Percentiles rank a stretch among this genome's conserved stretches.
These are phyloP conservation scores for Montipora cactus DNA, from an alignment of 64 coral and sea anemone genomes.

Conservation along the genomic window DNA sequence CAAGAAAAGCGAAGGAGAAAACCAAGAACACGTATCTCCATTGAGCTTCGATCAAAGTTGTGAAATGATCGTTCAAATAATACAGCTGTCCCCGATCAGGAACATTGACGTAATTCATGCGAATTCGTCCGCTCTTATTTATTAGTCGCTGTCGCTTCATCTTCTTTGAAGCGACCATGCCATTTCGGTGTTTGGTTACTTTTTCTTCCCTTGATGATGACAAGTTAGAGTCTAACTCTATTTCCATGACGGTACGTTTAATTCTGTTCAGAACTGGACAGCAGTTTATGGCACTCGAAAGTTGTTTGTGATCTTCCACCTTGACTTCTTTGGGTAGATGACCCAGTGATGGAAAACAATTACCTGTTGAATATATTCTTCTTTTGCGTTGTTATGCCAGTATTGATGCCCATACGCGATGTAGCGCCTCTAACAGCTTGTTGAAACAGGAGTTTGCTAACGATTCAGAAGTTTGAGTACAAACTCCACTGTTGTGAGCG, in stretches of 20 bases:
- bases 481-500: not conserved
- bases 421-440: too few species aligned
- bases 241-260: conserved; percentile 65
- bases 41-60: conserved; percentile 81
- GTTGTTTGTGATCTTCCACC: conserved; percentile 31
- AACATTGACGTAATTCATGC: conserved; percentile 59
- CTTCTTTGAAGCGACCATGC: conserved; percentile 64
- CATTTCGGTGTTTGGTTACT: conserved; percentile 47
- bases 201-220: conserved; percentile 53
- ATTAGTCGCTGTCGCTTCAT: conserved; percentile 73
- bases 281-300: conserved; percentile 39
- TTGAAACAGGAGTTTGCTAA: not conserved
- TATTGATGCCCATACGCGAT: not conserved
- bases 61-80: conserved; percentile 85
- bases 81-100: conserved; percentile 67
- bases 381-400: not conserved
- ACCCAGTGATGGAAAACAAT: not conserved
- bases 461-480: not conserved
- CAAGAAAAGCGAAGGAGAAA: conserved; percentile 71
- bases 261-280: conserved; percentile 28
- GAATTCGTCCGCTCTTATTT: conserved; percentile 73
- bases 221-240: conserved; percentile 60
- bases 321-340: conserved; percentile 2
- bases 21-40: conserved; percentile 87
- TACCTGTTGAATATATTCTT: not conserved